A percentile compares a stretch with the other conserved stretches of the same genome.
These are phyloP conservation scores for Mustela lutreola DNA, from an alignment of 2,113 vertebrate genomes.

Conservation along the genomic window DNA sequence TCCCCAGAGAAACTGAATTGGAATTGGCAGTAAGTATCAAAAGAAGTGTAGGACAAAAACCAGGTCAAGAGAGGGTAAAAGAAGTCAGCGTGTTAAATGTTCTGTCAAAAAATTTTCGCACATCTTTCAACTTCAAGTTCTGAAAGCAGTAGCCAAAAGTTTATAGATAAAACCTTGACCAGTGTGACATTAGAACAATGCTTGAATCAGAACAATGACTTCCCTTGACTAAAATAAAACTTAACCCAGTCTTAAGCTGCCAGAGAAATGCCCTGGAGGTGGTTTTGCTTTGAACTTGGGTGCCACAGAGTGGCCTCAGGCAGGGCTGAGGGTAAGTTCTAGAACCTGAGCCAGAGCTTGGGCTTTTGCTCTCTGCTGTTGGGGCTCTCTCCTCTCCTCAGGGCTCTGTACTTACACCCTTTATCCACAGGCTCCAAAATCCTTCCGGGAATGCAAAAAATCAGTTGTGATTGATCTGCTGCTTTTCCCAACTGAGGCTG, in stretches of 20 bases:
- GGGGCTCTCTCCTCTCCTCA: background rate
- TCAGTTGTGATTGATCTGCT: constrained; percentile 18
- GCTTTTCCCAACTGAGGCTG: background rate
- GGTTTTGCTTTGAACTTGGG: constrained; percentile 5
- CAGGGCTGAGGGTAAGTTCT: background rate
- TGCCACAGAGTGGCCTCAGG: background rate
- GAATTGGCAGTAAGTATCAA: background rate
- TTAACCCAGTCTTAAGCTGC: constrained; percentile 9
- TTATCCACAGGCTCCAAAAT: background rate
- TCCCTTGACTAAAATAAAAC: constrained; percentile 24
- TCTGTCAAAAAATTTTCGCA: constrained; percentile 69
- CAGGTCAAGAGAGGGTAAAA: background rate
- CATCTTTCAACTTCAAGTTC: constrained; percentile 58
- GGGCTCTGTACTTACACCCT: background rate
- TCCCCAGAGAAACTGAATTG: constrained; percentile 29
- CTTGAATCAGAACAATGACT: constrained; percentile 51
- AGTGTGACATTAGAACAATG: constrained; percentile 49
- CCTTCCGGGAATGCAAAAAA: constrained; percentile 7
- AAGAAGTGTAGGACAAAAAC: constrained; percentile 18
- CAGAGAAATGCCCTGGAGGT: constrained; percentile 36
- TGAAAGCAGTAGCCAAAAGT: constrained; percentile 58
- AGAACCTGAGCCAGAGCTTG: background rate
- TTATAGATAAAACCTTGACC: constrained; percentile 59
- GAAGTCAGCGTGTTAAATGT: constrained; percentile 51
- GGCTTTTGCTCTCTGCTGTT: background rate